Evolutionary conservation across 2,113 vertebrate species (phyloP).

Genomic region (Scomber japonicus): DNA sequence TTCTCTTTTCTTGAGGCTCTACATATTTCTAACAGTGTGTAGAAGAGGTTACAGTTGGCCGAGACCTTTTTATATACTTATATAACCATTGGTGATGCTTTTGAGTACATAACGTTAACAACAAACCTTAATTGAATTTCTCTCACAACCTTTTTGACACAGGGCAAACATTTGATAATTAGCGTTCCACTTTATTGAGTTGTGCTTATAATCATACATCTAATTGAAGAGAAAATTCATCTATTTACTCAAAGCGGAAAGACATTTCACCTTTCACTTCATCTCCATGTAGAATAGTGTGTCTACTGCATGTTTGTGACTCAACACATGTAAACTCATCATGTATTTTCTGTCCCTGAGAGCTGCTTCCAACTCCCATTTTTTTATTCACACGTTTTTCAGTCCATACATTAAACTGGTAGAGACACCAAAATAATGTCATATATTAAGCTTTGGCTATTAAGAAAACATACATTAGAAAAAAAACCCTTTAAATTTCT

Average conservation of each 20-base stretch:
- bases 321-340: constrained; percentile 9
- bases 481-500: constrained; percentile 11
- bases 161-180: constrained; percentile 8
- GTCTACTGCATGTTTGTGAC: neutral
- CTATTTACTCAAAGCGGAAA: neutral
- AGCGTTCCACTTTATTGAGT: constrained; percentile 49
- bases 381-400: constrained; percentile 12
- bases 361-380: constrained; percentile 4
- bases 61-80: too few relatives aligned
- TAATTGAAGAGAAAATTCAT: constrained; percentile 17
- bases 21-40: too few relatives aligned
- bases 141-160: neutral
- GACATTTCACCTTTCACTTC: constrained; percentile 1
- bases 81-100: too few relatives aligned
- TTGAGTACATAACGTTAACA: too few relatives aligned
- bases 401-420: constrained; percentile 15
- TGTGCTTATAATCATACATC: constrained; percentile 22
- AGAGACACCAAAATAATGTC: constrained; percentile 31
- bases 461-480: constrained; percentile 61
- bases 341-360: neutral
- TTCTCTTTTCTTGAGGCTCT: too few relatives aligned
- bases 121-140: too few relatives aligned
- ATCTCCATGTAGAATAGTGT: neutral
- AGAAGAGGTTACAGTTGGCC: too few relatives aligned
- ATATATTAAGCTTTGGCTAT: constrained; percentile 54